A percentile compares a stretch with the other conserved stretches of the same genome.
Conservation (phyloP, 2,888 invertebrate genomes). For the Leptura quadrifasciata region DNA sequence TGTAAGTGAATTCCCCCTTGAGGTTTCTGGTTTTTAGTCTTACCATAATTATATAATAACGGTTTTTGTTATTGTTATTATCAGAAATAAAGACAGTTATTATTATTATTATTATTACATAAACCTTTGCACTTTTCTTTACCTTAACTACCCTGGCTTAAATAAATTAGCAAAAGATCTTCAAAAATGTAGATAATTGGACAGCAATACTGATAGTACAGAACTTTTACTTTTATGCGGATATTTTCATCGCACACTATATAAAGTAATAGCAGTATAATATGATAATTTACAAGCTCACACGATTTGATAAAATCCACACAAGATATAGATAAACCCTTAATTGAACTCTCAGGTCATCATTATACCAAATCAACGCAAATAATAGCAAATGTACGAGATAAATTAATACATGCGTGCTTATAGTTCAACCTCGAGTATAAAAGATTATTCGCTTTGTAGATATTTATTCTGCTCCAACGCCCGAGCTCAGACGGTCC, state of each 20-base stretch:
- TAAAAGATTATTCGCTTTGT: not conserved
- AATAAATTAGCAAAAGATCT: too few relatives aligned
- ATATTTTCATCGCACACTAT: not conserved
- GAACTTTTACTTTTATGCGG: too few relatives aligned
- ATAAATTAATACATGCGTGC: slow-evolving; percentile 2
- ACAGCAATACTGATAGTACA: too few relatives aligned
- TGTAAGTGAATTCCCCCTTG: too few relatives aligned
- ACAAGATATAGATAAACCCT: not conserved
- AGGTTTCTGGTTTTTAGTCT: too few relatives aligned
- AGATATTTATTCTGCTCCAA: not conserved
- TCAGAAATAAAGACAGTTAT: too few relatives aligned
- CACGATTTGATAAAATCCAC: not conserved
- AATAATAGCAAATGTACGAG: not conserved
- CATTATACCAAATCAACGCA: not conserved
- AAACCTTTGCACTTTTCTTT: too few relatives aligned
- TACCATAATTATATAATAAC: too few relatives aligned
- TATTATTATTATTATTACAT: too few relatives aligned
- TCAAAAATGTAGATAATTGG: too few relatives aligned
- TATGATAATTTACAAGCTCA: not conserved
- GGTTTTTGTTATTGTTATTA: too few relatives aligned
- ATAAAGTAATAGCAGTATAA: not conserved
- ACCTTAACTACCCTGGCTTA: too few relatives aligned
- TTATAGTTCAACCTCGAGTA: not conserved
- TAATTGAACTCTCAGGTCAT: slow-evolving; percentile 16
- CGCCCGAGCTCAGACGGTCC: not conserved